Conservation (phyloP, 2,888 invertebrate genomes). For the Amitus sp. region DNA sequence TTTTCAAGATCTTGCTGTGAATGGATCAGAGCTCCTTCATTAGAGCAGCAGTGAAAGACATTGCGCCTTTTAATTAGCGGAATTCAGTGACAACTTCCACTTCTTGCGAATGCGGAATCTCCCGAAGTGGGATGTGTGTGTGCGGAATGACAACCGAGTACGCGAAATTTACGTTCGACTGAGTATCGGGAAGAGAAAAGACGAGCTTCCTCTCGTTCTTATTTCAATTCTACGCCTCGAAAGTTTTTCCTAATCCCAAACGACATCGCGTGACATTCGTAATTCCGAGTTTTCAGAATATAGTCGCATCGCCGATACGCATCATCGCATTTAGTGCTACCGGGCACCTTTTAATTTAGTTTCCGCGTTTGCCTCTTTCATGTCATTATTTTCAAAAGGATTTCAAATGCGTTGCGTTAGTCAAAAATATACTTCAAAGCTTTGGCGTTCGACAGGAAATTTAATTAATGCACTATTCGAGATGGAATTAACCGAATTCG, state of each 20-base stretch:
- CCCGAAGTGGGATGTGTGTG: constrained; percentile 25
- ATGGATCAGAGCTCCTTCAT: constrained; percentile 19
- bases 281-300: not conserved
- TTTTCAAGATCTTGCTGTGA: not conserved
- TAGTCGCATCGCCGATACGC: too few species aligned
- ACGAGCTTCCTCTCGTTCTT: constrained; percentile 24
- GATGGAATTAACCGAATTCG: constrained; percentile 11
- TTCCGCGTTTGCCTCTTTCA: too few species aligned
- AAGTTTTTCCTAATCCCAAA: not conserved
- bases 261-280: not conserved
- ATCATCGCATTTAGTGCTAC: too few species aligned
- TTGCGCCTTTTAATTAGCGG: constrained; percentile 42
- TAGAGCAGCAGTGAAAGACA: constrained; percentile 21
- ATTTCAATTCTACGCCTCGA: not conserved
- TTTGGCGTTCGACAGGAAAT: too few species aligned
- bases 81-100: constrained; percentile 27
- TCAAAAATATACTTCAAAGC: too few species aligned
- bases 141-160: constrained; percentile 29
- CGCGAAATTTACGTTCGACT: constrained; percentile 17
- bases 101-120: constrained; percentile 35
- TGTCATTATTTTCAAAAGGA: too few species aligned
- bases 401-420: too few species aligned
- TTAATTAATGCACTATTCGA: too few species aligned
- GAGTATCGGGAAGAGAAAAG: constrained; percentile 24
- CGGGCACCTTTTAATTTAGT: too few species aligned